phyloP scores from a whole-genome alignment of 2,797 vertebrate species.

The Merluccius polli region DNA sequence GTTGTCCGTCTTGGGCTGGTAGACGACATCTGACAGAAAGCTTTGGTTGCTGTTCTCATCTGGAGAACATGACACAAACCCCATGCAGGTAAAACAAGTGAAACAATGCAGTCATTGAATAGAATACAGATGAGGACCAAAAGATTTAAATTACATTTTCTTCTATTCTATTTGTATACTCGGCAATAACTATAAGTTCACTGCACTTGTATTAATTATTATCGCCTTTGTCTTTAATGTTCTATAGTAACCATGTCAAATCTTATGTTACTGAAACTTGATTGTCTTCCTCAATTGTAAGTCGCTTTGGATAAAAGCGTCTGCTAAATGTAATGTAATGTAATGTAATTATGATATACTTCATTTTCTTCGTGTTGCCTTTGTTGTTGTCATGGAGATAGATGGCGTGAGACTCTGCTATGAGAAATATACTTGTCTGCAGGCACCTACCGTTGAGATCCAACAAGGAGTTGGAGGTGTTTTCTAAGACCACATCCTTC shows the following conservation, averaged over 20 bases:
- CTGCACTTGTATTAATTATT: background rate
- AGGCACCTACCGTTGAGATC: slow-evolving; percentile 88
- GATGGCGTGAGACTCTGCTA: background rate
- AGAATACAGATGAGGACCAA: background rate
- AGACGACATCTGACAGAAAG: slow-evolving; percentile 88
- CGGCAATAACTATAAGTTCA: background rate
- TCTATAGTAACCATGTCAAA: too few relatives aligned
- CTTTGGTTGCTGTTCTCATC: slow-evolving; percentile 99
- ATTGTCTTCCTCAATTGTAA: too few relatives aligned
- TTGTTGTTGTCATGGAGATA: background rate
- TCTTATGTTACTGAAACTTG: too few relatives aligned
- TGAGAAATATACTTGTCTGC: background rate
- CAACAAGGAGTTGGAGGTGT: slow-evolving; percentile 84
- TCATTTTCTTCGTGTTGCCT: background rate
- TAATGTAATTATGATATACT: too few relatives aligned
- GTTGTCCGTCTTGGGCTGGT: slow-evolving; percentile 93
- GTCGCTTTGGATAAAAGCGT: too few relatives aligned
- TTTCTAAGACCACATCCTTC: slow-evolving; percentile 84
- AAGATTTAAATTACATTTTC: background rate
- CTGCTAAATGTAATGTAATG: too few relatives aligned
- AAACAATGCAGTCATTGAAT: background rate
- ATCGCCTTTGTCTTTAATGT: background rate
- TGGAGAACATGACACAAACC: slow-evolving; percentile 51
- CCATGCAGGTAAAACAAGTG: background rate
- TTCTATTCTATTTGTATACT: background rate